Conservation (phyloP, 2,797 vertebrate genomes). For the Okamejei kenojei region DNA sequence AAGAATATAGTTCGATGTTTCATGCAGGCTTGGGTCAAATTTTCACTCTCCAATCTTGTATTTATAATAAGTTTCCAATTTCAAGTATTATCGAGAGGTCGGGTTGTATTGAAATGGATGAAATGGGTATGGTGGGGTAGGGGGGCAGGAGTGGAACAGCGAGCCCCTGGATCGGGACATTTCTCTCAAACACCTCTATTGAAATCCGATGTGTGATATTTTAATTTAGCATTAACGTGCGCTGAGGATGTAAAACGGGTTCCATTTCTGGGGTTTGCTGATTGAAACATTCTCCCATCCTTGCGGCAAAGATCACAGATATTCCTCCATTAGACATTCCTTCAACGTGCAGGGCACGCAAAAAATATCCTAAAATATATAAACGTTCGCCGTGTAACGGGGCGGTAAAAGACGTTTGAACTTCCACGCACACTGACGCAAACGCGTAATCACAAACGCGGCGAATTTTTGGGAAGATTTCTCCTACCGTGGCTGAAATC, state of each 20-base stretch:
- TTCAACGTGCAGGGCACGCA: not conserved
- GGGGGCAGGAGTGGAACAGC: not conserved
- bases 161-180: not conserved
- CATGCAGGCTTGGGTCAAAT: not conserved
- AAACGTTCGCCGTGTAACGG: constrained; percentile 25
- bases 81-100: not conserved
- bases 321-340: constrained; percentile 12
- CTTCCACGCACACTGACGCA: constrained; percentile 59
- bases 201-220: constrained; percentile 15
- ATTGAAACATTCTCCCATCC: not conserved
- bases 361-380: not conserved
- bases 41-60: not conserved
- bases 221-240: constrained; percentile 1
- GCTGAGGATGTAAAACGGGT: not conserved
- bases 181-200: not conserved
- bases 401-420: constrained; percentile 48
- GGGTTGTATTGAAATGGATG: not conserved
- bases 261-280: not conserved
- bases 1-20: not conserved
- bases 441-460: constrained; percentile 56
- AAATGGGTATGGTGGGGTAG: not conserved
- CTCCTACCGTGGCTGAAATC: not conserved
- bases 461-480: constrained; percentile 45
- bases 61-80: not conserved
- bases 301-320: not conserved